phyloP scores from a whole-genome alignment of 2,797 vertebrate genomes.

The Myoxocephalus aenaeus region DNA sequence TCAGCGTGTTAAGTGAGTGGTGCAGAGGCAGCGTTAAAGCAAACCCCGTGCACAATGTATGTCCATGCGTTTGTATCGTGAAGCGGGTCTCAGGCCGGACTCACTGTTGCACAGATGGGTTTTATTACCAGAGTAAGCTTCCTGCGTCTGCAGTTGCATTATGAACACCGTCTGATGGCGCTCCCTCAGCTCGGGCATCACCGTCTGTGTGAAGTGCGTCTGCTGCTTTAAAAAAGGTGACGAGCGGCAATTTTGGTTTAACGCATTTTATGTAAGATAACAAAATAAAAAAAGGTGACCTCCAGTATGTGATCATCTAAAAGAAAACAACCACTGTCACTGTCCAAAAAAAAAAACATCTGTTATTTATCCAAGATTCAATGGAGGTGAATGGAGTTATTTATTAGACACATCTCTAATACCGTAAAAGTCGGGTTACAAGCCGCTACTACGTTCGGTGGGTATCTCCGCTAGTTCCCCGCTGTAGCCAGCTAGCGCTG shows the following conservation, averaged over 20 bases:
- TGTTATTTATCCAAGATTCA: neutral
- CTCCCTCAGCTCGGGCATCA: conserved; percentile 22
- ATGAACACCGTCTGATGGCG: conserved; percentile 17
- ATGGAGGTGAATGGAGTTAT: neutral
- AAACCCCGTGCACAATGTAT: neutral
- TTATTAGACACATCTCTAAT: neutral
- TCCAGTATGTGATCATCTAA: neutral
- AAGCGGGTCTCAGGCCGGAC: neutral
- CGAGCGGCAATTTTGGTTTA: neutral
- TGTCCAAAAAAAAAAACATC: no score
- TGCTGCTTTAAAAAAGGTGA: conserved; percentile 22
- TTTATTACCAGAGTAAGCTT: conserved; percentile 43
- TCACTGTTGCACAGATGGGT: conserved; percentile 17
- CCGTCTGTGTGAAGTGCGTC: neutral
- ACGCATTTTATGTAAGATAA: neutral
- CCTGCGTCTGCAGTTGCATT: conserved; percentile 22
- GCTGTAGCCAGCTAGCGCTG: no score
- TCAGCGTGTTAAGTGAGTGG: neutral
- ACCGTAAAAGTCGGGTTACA: no score
- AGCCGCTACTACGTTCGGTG: no score
- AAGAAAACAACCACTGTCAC: neutral
- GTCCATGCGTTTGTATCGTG: neutral
- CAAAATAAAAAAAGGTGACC: neutral
- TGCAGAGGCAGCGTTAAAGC: conserved; percentile 3
- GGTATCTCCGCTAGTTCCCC: no score